Conservation (phyloP, 2,797 vertebrate species). For the Chiroxiphia lanceolata region DNA sequence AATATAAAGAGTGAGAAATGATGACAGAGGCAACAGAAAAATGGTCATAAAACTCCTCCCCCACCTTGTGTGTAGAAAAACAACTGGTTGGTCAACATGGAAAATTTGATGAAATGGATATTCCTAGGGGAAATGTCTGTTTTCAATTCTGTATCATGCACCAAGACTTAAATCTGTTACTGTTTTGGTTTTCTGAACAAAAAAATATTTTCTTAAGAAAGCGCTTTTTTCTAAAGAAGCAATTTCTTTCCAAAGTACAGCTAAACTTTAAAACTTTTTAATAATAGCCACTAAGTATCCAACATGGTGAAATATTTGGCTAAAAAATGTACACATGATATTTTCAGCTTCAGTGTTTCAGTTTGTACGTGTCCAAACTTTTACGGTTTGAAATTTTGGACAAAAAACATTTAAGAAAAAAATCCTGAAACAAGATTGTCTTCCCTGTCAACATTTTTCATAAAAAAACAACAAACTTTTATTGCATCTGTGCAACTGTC, state of each 20-base stretch:
- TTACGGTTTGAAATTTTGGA: not conserved
- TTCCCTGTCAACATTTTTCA: not conserved
- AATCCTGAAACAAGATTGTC: not conserved
- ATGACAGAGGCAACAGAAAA: not conserved
- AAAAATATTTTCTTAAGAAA: slow-evolving; percentile 16
- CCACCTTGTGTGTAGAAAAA: not conserved
- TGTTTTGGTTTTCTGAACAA: slow-evolving; percentile 6
- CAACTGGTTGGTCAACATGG: not conserved
- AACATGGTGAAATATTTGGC: slow-evolving; percentile 12
- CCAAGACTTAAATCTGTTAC: not conserved
- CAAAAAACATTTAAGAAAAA: not conserved
- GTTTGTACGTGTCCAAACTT: not conserved
- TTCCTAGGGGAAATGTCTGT: not conserved
- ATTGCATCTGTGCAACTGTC: not conserved
- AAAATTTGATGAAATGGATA: slow-evolving; percentile 7
- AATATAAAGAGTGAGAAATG: not conserved
- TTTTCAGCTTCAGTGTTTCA: not conserved
- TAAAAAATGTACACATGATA: not conserved
- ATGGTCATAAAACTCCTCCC: not conserved
- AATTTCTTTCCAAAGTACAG: not conserved
- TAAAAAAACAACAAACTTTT: not conserved
- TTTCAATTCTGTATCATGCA: not conserved
- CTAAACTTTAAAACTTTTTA: not conserved
- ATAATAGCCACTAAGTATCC: not conserved
- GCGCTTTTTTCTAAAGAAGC: not conserved